phyloP scores from a whole-genome alignment of 2,113 vertebrate genomes.

The Panthera tigris region DNA sequence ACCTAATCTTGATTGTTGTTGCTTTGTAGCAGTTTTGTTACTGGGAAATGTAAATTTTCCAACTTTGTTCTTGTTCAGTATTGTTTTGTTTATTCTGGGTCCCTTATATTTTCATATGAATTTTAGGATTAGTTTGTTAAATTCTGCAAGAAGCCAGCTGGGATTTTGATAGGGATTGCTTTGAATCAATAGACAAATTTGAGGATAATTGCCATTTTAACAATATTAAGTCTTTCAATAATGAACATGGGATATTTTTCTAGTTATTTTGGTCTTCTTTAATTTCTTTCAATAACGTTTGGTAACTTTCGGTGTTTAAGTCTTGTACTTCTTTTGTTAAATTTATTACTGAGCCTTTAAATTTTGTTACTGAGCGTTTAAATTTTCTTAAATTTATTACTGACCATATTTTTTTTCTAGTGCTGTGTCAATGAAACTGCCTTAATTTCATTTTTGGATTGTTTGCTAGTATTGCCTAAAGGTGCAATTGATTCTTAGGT shows the following conservation, averaged over 20 bases:
- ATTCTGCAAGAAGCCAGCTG: not conserved
- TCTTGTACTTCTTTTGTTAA: not conserved
- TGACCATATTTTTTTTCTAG: not conserved
- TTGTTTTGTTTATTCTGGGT: not conserved
- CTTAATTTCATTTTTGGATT: not conserved
- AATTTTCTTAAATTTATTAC: not conserved
- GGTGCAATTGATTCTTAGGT: not conserved
- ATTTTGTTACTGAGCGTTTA: not conserved
- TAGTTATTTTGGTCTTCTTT: not conserved
- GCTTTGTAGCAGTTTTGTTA: slow-evolving; percentile 15
- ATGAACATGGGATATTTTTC: not conserved
- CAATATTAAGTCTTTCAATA: not conserved
- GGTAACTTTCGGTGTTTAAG: not conserved
- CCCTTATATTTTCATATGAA: not conserved
- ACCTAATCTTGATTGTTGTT: not conserved
- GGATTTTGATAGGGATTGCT: not conserved
- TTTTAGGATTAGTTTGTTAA: not conserved
- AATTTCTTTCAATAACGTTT: not conserved
- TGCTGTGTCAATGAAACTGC: not conserved
- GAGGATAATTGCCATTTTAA: not conserved
- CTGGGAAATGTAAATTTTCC: not conserved
- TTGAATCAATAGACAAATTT: not conserved
- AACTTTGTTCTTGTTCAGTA: not conserved
- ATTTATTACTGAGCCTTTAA: not conserved
- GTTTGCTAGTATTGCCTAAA: not conserved